Evolutionary conservation across 1,140 invertebrate species (phyloP), one percentile per base, ranked within the genome.

Genomic region (Brachionus rubens): DNA sequence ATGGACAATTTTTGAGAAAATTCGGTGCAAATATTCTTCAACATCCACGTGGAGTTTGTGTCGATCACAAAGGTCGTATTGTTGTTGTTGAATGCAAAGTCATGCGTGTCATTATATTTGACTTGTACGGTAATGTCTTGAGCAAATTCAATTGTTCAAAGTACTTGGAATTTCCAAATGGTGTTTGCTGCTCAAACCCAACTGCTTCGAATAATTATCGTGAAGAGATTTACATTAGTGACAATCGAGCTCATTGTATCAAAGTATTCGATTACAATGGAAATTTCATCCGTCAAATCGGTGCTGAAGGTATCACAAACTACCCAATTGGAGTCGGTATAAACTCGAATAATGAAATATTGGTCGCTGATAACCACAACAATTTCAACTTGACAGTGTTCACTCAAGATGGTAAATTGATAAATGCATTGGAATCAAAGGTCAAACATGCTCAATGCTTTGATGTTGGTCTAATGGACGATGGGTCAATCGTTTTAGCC

Each of bases 391-490:
- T 99, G 83, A 99, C 96, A 56, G 94, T 99, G 81, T 87, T 87
- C 81, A 83, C 81, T 26, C 86, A 96, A 85, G 94, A 98, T 80
- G 96, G 96, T 1, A 91, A 94, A 80, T 86, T 98, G 78, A 91
- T 98, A 9, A 96, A 93, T n/a, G 96, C 96, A 3, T 87, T 98
- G 43, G 96, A 99, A 85, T 96, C 92, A 80, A 98, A 98, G 86
- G 96, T 98, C 48, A 99, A 99, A 85, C 96, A 99, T 83, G 96
- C 96, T 28, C 96, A 99, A 84, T 99, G 96, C 86, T 99, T 99
- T 85, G 96, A 99, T 83, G 95, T 99, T 28, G 94, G 96, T 12
- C 88, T 99, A 10, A 96, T 99, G 91, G 96, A 98, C 84, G 95
- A 98, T 83, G 94, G 94, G n/a, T 96, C 93, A 50, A 95, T 99